Evolutionary conservation across 2,888 invertebrate species (phyloP), one percentile per base, ranked within the genome.

Genomic region (Corbicula japonica): DNA sequence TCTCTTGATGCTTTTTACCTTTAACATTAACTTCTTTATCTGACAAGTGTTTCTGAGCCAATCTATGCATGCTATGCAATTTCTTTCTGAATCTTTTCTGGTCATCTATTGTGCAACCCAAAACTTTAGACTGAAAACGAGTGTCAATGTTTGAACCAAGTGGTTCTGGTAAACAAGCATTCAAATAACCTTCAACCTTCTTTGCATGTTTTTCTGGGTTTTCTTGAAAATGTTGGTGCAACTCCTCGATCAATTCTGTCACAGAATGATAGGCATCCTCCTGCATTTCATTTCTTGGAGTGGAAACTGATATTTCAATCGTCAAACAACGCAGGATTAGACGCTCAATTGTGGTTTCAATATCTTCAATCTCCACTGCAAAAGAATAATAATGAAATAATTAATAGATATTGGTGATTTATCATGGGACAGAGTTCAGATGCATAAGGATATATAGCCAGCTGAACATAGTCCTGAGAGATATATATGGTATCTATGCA

Each of bases 21-120:
- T n/a, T n/a, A n/a, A n/a, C n/a, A n/a, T n/a, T n/a, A n/a, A n/a
- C n/a, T n/a, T n/a, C n/a, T n/a, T n/a, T n/a, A n/a, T n/a, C n/a
- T n/a, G n/a, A n/a, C n/a, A n/a, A n/a, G n/a, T n/a, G 30, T 23
- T 54, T 66, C 6, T 41, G 35, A 8, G 52, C 56, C 18, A 32
- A 18, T 46, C 26, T 69, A 46, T 69, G 46, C 65, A 85, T 56
- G 23, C 41, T 62, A 41, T 88, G 76, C 6, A 90, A 80, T 61
- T 84, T 81, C 46, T 80, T 83, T 15, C 87, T 61, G 28, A 88
- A 77, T 30, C 90, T 87, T 88, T 94, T 94, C 86, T 94, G 94
- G 84, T 94, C 94, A 78, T 94, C 94, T 10, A 92, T 91, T 6
- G 94, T 92, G 85, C 94, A 94, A 23, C 92, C 92, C 54, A 94